Conservation (phyloP, 1,140 invertebrate species). For the Bradynema listronoti region DNA sequence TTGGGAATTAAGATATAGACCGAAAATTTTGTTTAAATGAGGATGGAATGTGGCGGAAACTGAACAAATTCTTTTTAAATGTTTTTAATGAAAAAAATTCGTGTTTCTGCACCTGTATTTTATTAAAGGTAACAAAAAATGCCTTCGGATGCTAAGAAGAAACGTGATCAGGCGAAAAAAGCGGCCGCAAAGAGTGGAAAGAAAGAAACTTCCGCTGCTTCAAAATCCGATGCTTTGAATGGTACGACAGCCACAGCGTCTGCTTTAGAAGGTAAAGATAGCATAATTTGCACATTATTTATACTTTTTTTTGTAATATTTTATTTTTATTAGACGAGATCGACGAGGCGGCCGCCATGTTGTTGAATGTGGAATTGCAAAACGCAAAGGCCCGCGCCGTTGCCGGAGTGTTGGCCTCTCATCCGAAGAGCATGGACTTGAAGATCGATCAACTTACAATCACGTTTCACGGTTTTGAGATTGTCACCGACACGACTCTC, state of each 20-base stretch:
- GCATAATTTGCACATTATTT: no score
- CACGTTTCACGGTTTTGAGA: conserved; percentile 91
- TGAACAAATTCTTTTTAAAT: no score
- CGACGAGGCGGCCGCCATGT: conserved; percentile 62
- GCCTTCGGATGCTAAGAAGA: conserved; percentile 95
- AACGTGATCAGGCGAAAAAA: conserved; percentile 91
- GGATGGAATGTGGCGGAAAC: no score
- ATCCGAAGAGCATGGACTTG: conserved; percentile 86
- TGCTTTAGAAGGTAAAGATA: conserved; percentile 7
- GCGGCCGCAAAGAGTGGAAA: conserved; percentile 72
- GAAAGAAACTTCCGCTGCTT: conserved; percentile 56
- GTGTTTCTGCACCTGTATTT: no score
- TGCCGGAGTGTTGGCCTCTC: conserved; percentile 85
- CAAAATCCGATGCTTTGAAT: conserved; percentile 38
- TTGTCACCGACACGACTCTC: conserved; percentile 86
- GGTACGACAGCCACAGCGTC: conserved; percentile 6
- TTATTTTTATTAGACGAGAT: conserved; percentile 32
- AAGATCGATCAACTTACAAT: conserved; percentile 96
- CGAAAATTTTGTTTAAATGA: no score
- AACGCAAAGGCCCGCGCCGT: conserved; percentile 86
- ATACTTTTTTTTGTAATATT: no score
- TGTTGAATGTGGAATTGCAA: conserved; percentile 73
- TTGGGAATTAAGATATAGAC: no score
- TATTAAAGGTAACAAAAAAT: conserved; percentile 65
- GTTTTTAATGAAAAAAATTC: no score